Percentiles rank a stretch among this genome's conserved stretches.
Evolutionary conservation across 2,113 vertebrate genomes (phyloP).

Genomic region (Pseudolaguvia tuberculata): DNA sequence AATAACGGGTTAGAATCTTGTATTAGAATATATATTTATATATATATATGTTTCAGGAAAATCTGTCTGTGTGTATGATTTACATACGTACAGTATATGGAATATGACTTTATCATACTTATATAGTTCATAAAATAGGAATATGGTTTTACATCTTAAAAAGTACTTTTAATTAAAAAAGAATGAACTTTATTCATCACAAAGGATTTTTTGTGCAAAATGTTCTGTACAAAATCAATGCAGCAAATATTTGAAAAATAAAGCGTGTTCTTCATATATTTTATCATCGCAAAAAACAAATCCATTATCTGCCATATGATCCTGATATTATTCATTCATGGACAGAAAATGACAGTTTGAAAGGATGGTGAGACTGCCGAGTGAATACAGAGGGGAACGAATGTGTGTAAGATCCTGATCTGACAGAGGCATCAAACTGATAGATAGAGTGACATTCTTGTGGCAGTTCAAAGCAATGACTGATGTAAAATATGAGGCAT

Average conservation of each 20-base stretch:
- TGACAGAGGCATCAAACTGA: slow-evolving; percentile 65
- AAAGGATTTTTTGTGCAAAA: background rate
- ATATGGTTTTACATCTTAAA: background rate
- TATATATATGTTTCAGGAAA: too few species aligned
- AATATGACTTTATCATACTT: background rate
- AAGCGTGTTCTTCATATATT: slow-evolving; percentile 1
- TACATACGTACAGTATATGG: background rate
- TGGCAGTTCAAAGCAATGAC: slow-evolving; percentile 71
- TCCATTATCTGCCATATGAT: slow-evolving; percentile 30
- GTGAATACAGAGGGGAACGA: slow-evolving; percentile 54
- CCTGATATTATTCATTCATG: slow-evolving; percentile 34
- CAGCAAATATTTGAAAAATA: background rate
- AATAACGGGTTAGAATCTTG: too few species aligned
- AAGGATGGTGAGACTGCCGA: slow-evolving; percentile 28
- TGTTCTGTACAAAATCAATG: background rate
- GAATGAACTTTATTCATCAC: too few species aligned
- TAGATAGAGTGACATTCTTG: slow-evolving; percentile 64
- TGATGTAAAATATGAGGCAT: slow-evolving; percentile 63
- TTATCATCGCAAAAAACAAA: slow-evolving; percentile 27
- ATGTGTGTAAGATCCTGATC: slow-evolving; percentile 69
- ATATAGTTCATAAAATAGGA: background rate
- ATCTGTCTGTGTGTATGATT: too few species aligned
- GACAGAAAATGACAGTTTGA: slow-evolving; percentile 33
- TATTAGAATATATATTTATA: too few species aligned
- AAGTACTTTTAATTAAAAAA: background rate